phyloP scores from a whole-genome alignment of 2,113 vertebrate genomes.

The Ochotona princeps region DNA sequence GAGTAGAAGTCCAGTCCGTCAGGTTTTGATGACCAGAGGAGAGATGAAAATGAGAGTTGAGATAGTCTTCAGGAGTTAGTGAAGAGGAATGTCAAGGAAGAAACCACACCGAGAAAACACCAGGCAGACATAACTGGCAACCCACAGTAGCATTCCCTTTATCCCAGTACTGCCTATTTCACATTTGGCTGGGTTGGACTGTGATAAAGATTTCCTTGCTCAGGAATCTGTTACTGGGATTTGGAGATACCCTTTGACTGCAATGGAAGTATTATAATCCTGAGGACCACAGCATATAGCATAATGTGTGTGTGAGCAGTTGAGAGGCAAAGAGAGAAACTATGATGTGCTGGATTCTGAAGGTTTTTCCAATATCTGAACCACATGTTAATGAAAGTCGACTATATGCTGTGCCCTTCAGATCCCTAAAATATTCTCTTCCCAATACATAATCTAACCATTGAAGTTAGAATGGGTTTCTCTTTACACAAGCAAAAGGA shows the following conservation, averaged over 20 bases:
- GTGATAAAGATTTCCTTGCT: not conserved
- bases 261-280: not conserved
- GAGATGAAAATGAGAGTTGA: not conserved
- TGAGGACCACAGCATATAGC: no score
- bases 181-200: not conserved
- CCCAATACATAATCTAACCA: not conserved
- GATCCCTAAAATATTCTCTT: not conserved
- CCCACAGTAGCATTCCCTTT: not conserved
- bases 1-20: not conserved
- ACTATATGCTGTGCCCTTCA: not conserved
- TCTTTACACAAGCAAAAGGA: not conserved
- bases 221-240: not conserved
- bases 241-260: not conserved
- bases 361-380: not conserved
- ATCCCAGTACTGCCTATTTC: not conserved
- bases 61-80: no score
- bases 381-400: not conserved
- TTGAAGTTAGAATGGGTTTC: not conserved
- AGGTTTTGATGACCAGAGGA: not conserved
- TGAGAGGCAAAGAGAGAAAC: not conserved
- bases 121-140: not conserved
- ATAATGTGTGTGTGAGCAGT: not conserved
- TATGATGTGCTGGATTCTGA: not conserved
- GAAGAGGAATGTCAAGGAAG: not conserved
- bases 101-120: not conserved